Conservation (phyloP, 2,888 invertebrate genomes). For the Tipula helvola region DNA sequence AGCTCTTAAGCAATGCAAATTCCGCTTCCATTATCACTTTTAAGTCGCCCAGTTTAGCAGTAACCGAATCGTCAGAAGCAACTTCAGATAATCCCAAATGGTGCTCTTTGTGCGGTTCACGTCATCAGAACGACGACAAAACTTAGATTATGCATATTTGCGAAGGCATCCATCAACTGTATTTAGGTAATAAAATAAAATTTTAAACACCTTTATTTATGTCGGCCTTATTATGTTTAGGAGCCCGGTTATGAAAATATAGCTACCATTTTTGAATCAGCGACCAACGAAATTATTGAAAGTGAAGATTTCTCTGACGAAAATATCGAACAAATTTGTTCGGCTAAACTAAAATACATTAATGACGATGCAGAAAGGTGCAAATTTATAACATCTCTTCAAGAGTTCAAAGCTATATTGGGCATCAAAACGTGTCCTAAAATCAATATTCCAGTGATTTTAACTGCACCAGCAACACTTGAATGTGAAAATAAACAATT, state of each 20-base stretch:
- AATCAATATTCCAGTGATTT: no score
- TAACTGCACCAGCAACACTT: background rate
- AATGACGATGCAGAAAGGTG: background rate
- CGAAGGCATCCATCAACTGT: no score
- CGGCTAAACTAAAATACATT: background rate
- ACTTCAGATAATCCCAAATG: background rate
- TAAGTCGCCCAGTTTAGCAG: no score
- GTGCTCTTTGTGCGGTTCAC: no score
- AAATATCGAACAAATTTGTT: background rate
- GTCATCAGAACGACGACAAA: no score
- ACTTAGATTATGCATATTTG: no score
- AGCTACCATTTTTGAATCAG: background rate
- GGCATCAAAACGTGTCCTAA: background rate
- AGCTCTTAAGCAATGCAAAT: no score
- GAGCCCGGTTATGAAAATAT: background rate
- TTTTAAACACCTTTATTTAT: background rate
- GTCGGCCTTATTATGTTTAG: background rate
- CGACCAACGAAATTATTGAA: background rate
- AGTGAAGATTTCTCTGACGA: conserved; percentile 4
- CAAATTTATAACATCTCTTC: background rate
- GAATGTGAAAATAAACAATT: background rate
- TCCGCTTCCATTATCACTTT: no score
- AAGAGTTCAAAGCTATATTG: background rate
- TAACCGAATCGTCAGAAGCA: background rate
- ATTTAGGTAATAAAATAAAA: no score